Base-by-base conservation (phyloP, 2,797 vertebrate species). In the Pseudochirops corinnae region DNA sequence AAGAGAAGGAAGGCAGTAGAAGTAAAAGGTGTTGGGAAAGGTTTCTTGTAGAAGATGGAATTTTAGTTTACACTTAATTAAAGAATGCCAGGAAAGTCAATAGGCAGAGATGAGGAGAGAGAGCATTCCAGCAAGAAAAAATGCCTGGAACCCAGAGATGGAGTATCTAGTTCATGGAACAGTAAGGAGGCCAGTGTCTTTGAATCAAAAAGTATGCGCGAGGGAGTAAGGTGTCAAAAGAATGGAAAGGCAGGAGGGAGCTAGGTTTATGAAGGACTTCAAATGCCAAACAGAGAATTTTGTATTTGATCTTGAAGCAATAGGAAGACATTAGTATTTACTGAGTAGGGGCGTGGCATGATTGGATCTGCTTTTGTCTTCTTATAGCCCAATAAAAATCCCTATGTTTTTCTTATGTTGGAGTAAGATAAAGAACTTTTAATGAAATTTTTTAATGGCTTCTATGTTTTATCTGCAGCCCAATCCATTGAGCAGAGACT, bases 401-500 rank as follows among this genome's bases (percentile, higher is more conserved):
- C 14, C 5, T 13, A 29, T 7, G 0, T 74, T 74, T 74, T 74
- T 21, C 62, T 74, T n/a, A 5, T 18, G 5, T n/a, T 39, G 46
- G 52, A 94, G 39, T 33, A 92, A 94, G 93, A 91, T 4, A 53
- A 96, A 50, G n/a, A 90, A 74, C 91, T 94, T 96, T 96, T 91
- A 57, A 9, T 90, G 58, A 97, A 96, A 93, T 94, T 91, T 21
- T 95, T 95, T 98, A 92, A 98, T 92, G 82, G 96, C 31, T 96
- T 96, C 90, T 96, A 94, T 94, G 97, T 98, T 94, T 98, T 94
- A 90, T 96, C 98, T 98, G 29, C 99, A 99, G 99, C 99, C 97
- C 99, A 99, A 94, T 98, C 99, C 97, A 99, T 99, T 0, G 99
- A 99, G 98, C 99, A 99, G 97, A 98, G 99, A 28, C 99, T 99